A percentile compares a stretch with the other conserved stretches of the same genome.
Conservation (phyloP, 2,113 vertebrate species). For the Xyrauchen texanus region DNA sequence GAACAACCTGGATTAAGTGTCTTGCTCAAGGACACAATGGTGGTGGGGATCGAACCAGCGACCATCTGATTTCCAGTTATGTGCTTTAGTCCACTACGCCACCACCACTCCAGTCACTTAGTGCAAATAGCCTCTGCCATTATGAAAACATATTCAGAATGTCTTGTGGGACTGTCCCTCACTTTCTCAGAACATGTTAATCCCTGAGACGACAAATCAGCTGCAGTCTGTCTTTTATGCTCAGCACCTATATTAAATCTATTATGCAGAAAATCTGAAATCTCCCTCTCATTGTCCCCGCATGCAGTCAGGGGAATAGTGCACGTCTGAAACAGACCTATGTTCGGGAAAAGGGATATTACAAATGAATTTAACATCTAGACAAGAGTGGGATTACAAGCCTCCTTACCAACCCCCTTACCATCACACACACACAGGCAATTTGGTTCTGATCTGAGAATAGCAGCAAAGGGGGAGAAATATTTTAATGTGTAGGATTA, state of each 20-base stretch:
- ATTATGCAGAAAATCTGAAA: slow-evolving; percentile 63
- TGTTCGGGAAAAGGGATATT: slow-evolving; percentile 68
- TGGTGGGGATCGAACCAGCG: too few species aligned
- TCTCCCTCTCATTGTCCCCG: slow-evolving; percentile 65
- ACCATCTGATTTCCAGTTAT: too few species aligned
- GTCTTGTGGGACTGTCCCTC: slow-evolving; percentile 10
- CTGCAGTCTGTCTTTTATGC: slow-evolving; percentile 38
- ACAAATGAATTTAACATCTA: slow-evolving; percentile 72
- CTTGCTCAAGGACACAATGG: too few species aligned
- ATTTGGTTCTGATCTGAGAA: slow-evolving; percentile 62
- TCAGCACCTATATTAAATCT: slow-evolving; percentile 62
- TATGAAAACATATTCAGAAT: slow-evolving; percentile 43
- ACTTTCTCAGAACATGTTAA: slow-evolving; percentile 36
- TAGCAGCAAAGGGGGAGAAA: slow-evolving; percentile 57
- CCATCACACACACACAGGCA: slow-evolving; percentile 52
- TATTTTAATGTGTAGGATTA: slow-evolving; percentile 72
- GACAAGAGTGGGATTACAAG: slow-evolving; percentile 69
- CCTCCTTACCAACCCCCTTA: slow-evolving; percentile 61
- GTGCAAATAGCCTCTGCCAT: background rate
- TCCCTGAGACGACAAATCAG: slow-evolving; percentile 35
- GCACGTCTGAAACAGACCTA: slow-evolving; percentile 63
- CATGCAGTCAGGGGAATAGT: slow-evolving; percentile 58
- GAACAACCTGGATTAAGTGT: too few species aligned
- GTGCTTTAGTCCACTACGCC: too few species aligned
- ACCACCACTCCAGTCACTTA: too few species aligned